Evolutionary conservation across 2,888 invertebrate genomes (phyloP).

Genomic region (Scaptomyza caliginosa): DNA sequence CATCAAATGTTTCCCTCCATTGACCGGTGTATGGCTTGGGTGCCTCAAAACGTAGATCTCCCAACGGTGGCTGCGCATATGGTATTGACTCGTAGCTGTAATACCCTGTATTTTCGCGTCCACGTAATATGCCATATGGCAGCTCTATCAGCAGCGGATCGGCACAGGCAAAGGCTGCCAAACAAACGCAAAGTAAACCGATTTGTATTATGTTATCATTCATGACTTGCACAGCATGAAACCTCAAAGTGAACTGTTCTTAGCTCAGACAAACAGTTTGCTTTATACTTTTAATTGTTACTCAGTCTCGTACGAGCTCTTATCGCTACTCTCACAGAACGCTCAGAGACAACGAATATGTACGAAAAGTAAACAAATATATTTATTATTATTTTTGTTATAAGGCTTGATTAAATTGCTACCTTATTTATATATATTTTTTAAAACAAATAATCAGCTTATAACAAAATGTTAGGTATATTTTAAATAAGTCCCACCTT

Average conservation of each 20-base stretch:
- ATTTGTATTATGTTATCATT: not conserved
- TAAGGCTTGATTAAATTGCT: too few species aligned
- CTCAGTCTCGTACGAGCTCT: not conserved
- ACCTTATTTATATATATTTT: too few species aligned
- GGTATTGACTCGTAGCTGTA: constrained; percentile 88
- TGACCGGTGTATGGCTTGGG: constrained; percentile 59
- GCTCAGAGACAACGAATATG: not conserved
- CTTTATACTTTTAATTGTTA: not conserved
- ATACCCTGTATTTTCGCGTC: constrained; percentile 79
- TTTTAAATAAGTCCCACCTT: too few species aligned
- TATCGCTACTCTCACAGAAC: not conserved
- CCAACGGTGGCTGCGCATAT: constrained; percentile 88
- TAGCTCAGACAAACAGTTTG: not conserved
- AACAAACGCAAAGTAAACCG: constrained; percentile 5
- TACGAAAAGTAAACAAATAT: not conserved
- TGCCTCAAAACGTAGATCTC: constrained; percentile 86
- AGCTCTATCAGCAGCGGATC: constrained; percentile 61
- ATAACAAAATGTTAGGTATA: too few species aligned
- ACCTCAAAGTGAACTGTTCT: constrained; percentile 16
- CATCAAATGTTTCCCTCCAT: constrained; percentile 82
- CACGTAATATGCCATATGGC: constrained; percentile 71
- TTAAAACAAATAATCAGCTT: too few species aligned
- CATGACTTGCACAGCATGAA: constrained; percentile 9
- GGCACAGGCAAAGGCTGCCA: not conserved
- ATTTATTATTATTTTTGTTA: too few species aligned